These are phyloP conservation scores for Zonotrichia leucophrys DNA, from an alignment of 2,113 vertebrate species.

Conservation along the genomic window DNA sequence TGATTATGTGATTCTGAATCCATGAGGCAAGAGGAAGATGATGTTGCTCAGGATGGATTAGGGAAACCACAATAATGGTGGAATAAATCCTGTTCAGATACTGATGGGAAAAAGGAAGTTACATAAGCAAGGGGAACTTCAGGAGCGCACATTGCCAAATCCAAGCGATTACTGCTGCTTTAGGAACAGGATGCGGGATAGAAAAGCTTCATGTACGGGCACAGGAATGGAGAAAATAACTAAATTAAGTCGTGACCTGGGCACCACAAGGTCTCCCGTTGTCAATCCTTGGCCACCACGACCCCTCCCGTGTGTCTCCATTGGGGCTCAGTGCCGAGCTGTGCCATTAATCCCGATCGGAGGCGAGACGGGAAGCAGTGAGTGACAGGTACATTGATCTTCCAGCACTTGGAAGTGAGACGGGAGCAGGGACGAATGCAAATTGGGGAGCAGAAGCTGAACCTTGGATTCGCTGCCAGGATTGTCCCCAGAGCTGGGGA, in stretches of 20 bases:
- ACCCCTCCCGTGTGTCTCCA: accelerated
- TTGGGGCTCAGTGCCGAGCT: accelerated
- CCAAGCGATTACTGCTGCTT: neutral
- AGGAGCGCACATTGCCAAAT: neutral
- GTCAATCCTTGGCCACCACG: accelerated
- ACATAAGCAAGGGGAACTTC: neutral
- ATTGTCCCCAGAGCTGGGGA: accelerated
- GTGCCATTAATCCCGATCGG: accelerated
- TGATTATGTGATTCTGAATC: neutral
- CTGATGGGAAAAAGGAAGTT: neutral
- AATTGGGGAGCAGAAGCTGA: neutral
- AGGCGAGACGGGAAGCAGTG: neutral
- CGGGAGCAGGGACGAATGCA: neutral
- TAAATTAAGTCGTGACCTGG: neutral
- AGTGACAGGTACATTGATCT: neutral
- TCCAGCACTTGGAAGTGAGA: neutral
- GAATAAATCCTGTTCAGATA: neutral
- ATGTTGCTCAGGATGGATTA: neutral
- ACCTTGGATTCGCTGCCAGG: accelerated
- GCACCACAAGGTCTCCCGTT: neutral
- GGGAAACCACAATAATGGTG: neutral
- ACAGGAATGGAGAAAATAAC: neutral
- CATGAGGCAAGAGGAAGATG: neutral
- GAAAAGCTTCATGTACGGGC: neutral
- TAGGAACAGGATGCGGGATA: neutral